A percentile compares a stretch with the other conserved stretches of the same genome.
These are phyloP conservation scores for Rafetus swinhoei DNA, from an alignment of 2,113 vertebrate genomes.

Conservation along the genomic window DNA sequence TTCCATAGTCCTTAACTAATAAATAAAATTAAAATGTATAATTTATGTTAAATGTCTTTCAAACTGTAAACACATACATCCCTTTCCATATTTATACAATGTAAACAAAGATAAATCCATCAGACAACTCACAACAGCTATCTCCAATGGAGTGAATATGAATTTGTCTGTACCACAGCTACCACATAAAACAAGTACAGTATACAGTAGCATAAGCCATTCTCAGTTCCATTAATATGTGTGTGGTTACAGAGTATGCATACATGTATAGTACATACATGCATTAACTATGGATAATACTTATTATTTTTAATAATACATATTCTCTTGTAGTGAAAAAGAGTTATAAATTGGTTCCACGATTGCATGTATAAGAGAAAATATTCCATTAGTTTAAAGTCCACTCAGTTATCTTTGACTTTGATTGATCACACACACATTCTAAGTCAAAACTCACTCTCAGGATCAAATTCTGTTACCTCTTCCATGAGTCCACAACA, in stretches of 20 bases:
- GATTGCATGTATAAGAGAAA: background rate
- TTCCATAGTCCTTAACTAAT: conserved; percentile 45
- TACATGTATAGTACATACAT: background rate
- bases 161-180: background rate
- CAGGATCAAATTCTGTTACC: background rate
- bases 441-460: background rate
- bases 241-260: background rate
- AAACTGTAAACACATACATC: conserved; percentile 45
- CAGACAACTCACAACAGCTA: background rate
- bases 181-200: background rate
- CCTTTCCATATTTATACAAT: conserved; percentile 38
- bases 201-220: background rate
- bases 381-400: background rate
- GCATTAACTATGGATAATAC: background rate
- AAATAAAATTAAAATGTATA: conserved; percentile 64
- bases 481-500: background rate
- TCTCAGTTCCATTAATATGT: background rate
- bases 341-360: background rate
- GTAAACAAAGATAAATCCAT: conserved; percentile 59
- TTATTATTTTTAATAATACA: background rate
- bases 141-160: conserved; percentile 1
- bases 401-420: background rate
- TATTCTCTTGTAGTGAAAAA: background rate
- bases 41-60: conserved; percentile 57
- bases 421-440: background rate